Evolutionary conservation across 2,888 invertebrate species (phyloP), one percentile per base, ranked within the genome.

Genomic region (Platerodrilus igneus): DNA sequence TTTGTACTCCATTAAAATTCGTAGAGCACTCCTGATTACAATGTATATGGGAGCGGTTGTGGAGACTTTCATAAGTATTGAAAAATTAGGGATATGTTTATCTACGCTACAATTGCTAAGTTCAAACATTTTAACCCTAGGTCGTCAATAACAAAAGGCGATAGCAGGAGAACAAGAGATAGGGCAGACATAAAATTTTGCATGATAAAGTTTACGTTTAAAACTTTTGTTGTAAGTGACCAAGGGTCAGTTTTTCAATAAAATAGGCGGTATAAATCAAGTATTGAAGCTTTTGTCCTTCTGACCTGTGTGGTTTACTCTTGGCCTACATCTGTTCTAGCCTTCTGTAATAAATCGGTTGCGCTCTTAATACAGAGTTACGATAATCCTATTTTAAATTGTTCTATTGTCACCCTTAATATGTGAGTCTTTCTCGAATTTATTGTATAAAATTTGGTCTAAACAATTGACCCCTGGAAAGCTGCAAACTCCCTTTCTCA

Each of bases 251-350:
- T 59, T 57, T 51, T 61, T 58, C 58, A 56, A 60, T 60, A 59
- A 59, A 59, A 62, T 54, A 57, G 58, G 55, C 59, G 59, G 55
- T 54, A 67, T 67, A 67, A 67, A 67, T 67, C 67, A 67, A 60
- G 62, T 57, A 63, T 62, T 50, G 60, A n/a, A n/a, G 54, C 53
- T 56, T 65, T 66, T 62, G 62, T 51, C 32, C 42, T 52, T 56
- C 50, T 43, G 55, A 54, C 57, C 55, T 48, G 45, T 60, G 61
- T 46, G 67, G 67, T 66, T 65, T 65, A 63, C 67, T 65, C 62
- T 64, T 66, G 65, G 60, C 67, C 67, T 66, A 65, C 67, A 67
- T 67, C 67, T 67, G 66, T 65, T 64, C 64, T 60, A 58, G 59
- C 58, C 58, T 51, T 50, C 47, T 46, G 48, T 48, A 58, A 62